Evolutionary conservation across 2,797 vertebrate species (phyloP).

Genomic region (Cyclopterus lumpus): DNA sequence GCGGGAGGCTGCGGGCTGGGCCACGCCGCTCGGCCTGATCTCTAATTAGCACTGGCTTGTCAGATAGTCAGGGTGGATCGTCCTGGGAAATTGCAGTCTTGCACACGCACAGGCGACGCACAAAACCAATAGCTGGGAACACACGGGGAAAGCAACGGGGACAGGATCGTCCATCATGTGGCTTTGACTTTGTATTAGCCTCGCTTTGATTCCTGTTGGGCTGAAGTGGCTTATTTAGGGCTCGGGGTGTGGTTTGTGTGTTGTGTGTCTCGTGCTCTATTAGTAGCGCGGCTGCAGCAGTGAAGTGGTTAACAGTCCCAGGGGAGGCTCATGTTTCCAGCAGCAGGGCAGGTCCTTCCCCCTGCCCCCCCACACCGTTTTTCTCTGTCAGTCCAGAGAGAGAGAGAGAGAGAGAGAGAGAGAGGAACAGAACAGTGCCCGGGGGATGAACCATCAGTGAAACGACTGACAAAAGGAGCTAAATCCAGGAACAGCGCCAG

Average conservation of each 20-base stretch:
- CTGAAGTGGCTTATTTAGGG: slow-evolving; percentile 63
- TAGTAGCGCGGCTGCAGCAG: slow-evolving; percentile 63
- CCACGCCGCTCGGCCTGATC: slow-evolving; percentile 75
- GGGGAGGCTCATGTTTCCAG: slow-evolving; percentile 77
- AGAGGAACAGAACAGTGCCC: slow-evolving; percentile 48
- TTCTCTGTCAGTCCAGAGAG: slow-evolving; percentile 66
- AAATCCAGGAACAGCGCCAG: slow-evolving; percentile 65
- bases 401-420: slow-evolving; percentile 71
- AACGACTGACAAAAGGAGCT: slow-evolving; percentile 71
- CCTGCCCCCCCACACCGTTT: slow-evolving; percentile 10
- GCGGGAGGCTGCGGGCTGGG: slow-evolving; percentile 76
- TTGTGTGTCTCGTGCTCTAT: slow-evolving; percentile 29
- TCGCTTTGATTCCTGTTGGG: slow-evolving; percentile 55
- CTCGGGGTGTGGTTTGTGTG: slow-evolving; percentile 50
- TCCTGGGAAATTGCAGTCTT: slow-evolving; percentile 79
- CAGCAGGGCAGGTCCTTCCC: slow-evolving; percentile 65
- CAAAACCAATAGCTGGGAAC: slow-evolving; percentile 51
- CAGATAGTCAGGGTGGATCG: slow-evolving; percentile 79
- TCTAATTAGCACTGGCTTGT: slow-evolving; percentile 84
- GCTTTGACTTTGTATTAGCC: slow-evolving; percentile 64
- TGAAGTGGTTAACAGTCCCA: slow-evolving; percentile 80
- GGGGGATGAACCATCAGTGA: slow-evolving; percentile 71
- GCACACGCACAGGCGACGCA: slow-evolving; percentile 38
- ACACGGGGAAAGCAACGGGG: slow-evolving; percentile 47
- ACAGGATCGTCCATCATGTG: slow-evolving; percentile 62